A percentile compares a stretch with the other conserved stretches of the same genome.
Evolutionary conservation across 2,797 vertebrate species (phyloP).

Genomic region (Garrulus glandarius): DNA sequence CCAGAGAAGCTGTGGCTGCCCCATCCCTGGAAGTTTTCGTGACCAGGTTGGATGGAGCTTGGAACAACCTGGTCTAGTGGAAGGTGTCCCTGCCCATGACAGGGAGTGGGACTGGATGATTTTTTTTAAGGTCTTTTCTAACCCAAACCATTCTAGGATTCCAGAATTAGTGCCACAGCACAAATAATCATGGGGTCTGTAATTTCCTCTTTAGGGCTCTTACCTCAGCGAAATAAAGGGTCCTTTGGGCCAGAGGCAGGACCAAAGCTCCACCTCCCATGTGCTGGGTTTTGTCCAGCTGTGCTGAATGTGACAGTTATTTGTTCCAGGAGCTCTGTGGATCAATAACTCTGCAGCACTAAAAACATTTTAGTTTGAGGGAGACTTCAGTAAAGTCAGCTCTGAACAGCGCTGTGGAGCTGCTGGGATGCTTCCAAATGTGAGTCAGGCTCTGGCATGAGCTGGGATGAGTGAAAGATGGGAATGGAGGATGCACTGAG

Average conservation of each 20-base stretch:
- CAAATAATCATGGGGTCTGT: not conserved
- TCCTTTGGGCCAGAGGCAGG: not conserved
- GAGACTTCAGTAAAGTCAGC: not conserved
- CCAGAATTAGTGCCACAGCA: not conserved
- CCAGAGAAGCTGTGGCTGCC: not conserved
- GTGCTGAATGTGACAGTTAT: not conserved
- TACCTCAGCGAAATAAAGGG: not conserved
- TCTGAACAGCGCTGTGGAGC: not conserved
- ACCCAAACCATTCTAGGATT: not conserved
- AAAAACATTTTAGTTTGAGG: not conserved
- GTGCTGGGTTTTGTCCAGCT: not conserved
- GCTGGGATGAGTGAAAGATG: not conserved
- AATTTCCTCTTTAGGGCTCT: not conserved
- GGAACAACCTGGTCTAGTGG: not conserved
- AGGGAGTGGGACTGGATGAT: not conserved
- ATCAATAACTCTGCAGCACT: slow-evolving; percentile 58
- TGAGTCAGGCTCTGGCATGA: slow-evolving; percentile 1
- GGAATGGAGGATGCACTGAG: not conserved
- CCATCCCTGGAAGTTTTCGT: not conserved
- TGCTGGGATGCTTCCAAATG: not conserved
- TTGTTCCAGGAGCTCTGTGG: not conserved
- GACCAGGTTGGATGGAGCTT: not conserved
- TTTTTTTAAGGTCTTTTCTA: not conserved
- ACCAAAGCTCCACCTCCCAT: not conserved
- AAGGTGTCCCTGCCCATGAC: not conserved